Evolutionary conservation across 1,140 invertebrate species (phyloP).

Genomic region (Drosophila cardini): DNA sequence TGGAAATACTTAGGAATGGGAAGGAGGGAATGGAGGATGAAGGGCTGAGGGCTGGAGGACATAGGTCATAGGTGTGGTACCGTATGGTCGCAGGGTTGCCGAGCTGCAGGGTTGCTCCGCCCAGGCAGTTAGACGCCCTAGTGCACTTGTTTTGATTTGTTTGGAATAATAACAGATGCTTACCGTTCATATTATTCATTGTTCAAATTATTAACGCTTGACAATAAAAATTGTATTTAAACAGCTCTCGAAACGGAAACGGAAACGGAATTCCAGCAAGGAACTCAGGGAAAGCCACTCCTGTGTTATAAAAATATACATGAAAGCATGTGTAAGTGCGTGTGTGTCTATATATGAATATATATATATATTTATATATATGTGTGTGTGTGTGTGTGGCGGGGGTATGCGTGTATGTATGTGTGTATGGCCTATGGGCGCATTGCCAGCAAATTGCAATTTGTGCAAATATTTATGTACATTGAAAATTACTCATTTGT

Average conservation of each 20-base stretch:
- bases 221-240: constrained; percentile 83
- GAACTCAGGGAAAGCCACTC: too few relatives aligned
- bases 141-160: constrained; percentile 85
- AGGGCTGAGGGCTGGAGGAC: not conserved
- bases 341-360: not conserved
- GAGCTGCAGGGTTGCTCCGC: constrained; percentile 36
- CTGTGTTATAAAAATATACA: too few relatives aligned
- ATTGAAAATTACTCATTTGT: constrained; percentile 84
- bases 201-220: constrained; percentile 84
- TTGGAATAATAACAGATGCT: constrained; percentile 85
- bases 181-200: constrained; percentile 84
- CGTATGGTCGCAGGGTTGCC: too few relatives aligned
- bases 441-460: constrained; percentile 71
- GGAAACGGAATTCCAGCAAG: not conserved
- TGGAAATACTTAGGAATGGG: not conserved
- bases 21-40: not conserved
- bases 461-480: constrained; percentile 84
- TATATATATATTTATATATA: not conserved
- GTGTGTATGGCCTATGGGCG: constrained; percentile 32
- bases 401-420: too few relatives aligned
- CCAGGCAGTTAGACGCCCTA: constrained; percentile 56
- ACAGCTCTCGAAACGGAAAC: constrained; percentile 64
- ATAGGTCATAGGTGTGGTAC: not conserved
- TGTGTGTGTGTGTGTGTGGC: not conserved
- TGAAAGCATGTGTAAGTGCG: not conserved